A percentile compares a stretch with the other conserved stretches of the same genome.
Conservation (phyloP, 64 coral and sea anemone species). For the Stichodactyla helianthus region DNA sequence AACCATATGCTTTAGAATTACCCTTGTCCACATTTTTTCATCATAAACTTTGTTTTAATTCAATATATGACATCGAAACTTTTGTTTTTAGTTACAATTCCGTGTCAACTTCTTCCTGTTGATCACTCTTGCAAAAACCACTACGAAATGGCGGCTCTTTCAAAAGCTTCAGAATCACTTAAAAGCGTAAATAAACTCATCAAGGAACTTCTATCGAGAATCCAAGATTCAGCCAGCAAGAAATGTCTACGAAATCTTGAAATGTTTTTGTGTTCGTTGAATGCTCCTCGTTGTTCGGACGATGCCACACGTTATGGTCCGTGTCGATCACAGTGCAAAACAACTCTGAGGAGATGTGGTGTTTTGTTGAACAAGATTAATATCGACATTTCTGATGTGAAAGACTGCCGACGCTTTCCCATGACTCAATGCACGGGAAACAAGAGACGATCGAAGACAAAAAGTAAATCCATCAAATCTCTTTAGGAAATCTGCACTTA, state of each 20-base stretch:
- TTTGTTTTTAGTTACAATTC: neutral
- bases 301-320: neutral
- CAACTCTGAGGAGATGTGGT: neutral
- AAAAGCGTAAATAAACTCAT: neutral
- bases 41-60: neutral
- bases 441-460: neutral
- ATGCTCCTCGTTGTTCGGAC: neutral
- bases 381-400: neutral
- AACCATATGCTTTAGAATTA: too few species aligned
- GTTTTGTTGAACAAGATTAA: neutral
- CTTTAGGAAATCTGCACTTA: neutral
- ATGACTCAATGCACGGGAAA: neutral
- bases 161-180: neutral
- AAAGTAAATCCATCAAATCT: neutral
- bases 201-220: neutral
- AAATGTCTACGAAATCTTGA: conserved; percentile 25
- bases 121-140: conserved; percentile 2
- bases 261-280: neutral
- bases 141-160: neutral
- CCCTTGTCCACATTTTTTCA: too few species aligned
- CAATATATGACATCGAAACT: neutral
- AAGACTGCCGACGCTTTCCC: neutral
- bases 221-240: neutral
- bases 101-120: neutral
- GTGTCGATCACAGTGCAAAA: conserved; percentile 15